phyloP scores from a whole-genome alignment of 2,113 vertebrate genomes.

The Genyomyrus donnyi region DNA sequence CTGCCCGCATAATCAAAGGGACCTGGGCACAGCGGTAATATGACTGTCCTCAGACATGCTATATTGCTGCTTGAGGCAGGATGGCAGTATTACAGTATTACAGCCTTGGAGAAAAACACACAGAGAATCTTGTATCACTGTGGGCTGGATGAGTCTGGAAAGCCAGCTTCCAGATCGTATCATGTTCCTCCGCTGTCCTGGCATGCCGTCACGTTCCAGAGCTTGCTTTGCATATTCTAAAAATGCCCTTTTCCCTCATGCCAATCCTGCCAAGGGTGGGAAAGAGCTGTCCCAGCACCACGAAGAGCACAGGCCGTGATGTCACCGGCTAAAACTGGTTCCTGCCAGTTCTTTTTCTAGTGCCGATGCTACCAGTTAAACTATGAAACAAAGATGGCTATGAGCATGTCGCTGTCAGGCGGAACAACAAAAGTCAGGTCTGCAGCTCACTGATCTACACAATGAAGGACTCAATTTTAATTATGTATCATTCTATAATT shows the following conservation, averaged over 20 bases:
- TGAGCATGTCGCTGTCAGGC: background rate
- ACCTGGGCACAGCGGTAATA: background rate
- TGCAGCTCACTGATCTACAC: background rate
- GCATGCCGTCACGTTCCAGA: background rate
- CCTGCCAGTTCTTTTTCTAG: constrained; percentile 24
- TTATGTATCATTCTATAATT: background rate
- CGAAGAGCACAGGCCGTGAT: constrained; percentile 2
- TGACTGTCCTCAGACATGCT: background rate
- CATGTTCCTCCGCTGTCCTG: background rate
- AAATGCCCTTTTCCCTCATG: background rate
- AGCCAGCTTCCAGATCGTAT: background rate
- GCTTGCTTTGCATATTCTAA: constrained; percentile 15
- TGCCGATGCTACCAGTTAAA: constrained; percentile 18
- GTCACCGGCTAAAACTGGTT: constrained; percentile 18
- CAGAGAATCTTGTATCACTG: background rate
- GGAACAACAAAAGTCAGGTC: background rate
- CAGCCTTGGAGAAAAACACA: background rate
- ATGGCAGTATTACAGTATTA: background rate
- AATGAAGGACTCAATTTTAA: background rate
- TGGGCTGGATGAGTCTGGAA: background rate
- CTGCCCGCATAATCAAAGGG: background rate
- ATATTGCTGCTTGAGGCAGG: background rate
- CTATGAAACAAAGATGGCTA: background rate
- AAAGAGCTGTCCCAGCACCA: background rate
- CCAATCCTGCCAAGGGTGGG: background rate